phyloP scores from a whole-genome alignment of 2,113 vertebrate genomes.

The Hemichromis elongatus region DNA sequence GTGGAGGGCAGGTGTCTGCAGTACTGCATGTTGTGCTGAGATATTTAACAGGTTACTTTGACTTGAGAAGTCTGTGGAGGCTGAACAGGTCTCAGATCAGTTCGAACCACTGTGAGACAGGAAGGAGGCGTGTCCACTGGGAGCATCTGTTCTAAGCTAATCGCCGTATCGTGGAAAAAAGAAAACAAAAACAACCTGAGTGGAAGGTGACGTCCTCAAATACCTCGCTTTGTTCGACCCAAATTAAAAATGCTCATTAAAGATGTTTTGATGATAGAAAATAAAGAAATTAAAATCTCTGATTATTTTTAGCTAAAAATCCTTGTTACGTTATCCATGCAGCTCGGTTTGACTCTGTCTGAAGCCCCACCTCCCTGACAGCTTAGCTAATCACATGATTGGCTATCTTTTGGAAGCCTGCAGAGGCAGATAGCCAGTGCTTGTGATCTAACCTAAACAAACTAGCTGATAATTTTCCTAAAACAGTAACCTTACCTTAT shows the following conservation, averaged over 20 bases:
- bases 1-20: not conserved
- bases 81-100: slow-evolving; percentile 15
- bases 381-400: not conserved
- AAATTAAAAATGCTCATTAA: not conserved
- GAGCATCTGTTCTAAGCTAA: not conserved
- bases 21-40: not conserved
- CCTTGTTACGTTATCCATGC: not conserved
- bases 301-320: not conserved
- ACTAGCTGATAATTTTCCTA: not conserved
- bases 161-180: not conserved
- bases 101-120: slow-evolving; percentile 51
- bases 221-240: not conserved
- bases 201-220: not conserved
- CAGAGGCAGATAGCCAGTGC: not conserved
- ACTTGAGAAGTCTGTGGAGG: not conserved
- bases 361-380: not conserved
- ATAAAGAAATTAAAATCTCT: not conserved
- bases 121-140: slow-evolving; percentile 13
- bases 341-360: not conserved
- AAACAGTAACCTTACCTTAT: not conserved
- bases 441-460: not conserved
- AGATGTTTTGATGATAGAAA: not conserved
- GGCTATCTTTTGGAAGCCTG: not conserved
- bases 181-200: not conserved
- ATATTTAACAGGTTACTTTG: not conserved